Conservation (phyloP, 2,888 invertebrate species). For the Callyntrura guangdongensis region DNA sequence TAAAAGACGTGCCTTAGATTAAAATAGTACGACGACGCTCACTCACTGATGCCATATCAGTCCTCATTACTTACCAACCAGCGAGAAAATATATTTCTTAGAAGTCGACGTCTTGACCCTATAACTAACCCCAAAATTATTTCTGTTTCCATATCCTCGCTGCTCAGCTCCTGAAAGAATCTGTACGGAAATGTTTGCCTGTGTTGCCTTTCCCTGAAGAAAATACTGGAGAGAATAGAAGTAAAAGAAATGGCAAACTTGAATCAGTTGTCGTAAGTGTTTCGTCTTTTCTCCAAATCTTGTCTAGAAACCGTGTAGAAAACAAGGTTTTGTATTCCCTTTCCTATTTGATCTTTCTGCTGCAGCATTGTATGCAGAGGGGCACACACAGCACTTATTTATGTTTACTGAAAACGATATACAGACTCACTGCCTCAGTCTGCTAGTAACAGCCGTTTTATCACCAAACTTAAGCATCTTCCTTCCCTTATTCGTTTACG, state of each 20-base stretch:
- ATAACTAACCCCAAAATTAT: constrained; percentile 55
- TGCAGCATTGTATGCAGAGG: background rate
- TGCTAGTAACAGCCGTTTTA: constrained; percentile 62
- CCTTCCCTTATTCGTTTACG: constrained; percentile 62
- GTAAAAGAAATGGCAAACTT: constrained; percentile 70
- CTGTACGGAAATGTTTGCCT: constrained; percentile 34
- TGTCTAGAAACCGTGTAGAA: background rate
- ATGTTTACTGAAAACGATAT: constrained; percentile 52
- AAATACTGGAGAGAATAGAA: background rate
- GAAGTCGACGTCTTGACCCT: background rate
- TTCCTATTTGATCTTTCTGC: background rate
- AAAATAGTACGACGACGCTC: no score
- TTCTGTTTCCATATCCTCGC: constrained; percentile 32
- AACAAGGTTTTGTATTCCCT: background rate
- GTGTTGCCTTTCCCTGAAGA: background rate
- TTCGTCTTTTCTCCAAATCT: constrained; percentile 48
- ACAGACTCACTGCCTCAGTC: constrained; percentile 16
- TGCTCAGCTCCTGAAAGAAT: constrained; percentile 48
- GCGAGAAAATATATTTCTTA: background rate
- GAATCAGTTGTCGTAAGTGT: constrained; percentile 67
- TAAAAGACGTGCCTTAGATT: background rate
- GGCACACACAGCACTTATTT: constrained; percentile 16
- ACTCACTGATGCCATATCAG: constrained; percentile 16
- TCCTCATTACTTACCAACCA: constrained; percentile 25
- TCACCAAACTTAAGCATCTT: constrained; percentile 67